Evolutionary conservation across 2,888 invertebrate genomes (phyloP).

Genomic region (Leistus spinibarbis): DNA sequence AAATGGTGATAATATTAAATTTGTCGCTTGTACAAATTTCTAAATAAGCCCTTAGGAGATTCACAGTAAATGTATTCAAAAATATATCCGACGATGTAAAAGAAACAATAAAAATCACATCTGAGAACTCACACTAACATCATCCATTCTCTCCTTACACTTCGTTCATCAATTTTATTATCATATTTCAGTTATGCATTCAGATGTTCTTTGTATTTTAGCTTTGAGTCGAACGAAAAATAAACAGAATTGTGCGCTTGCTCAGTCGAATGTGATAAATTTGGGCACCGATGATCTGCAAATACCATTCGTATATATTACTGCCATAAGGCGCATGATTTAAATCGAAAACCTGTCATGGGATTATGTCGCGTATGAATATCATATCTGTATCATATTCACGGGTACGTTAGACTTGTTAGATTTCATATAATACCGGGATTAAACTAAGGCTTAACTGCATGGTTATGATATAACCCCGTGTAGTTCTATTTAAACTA

Average conservation of each 20-base stretch:
- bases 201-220: constrained; percentile 14
- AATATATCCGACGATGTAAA: no score
- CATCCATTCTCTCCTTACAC: neutral
- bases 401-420: constrained; percentile 11
- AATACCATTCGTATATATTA: neutral
- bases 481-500: neutral
- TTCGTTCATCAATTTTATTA: constrained; percentile 3
- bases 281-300: neutral
- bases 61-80: neutral
- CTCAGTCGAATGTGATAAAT: neutral
- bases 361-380: constrained; percentile 51
- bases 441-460: constrained; percentile 18
- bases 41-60: neutral
- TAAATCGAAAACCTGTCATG: constrained; percentile 46
- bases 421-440: constrained; percentile 18
- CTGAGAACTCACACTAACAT: neutral
- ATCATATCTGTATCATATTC: constrained; percentile 47
- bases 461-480: constrained; percentile 12
- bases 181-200: constrained; percentile 19
- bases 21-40: neutral
- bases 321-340: constrained; percentile 1
- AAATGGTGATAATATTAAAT: no score
- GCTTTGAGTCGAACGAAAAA: neutral
- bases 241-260: neutral
- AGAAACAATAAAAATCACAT: neutral